A percentile compares a stretch with the other conserved stretches of the same genome.
phyloP scores from a whole-genome alignment of 2,797 vertebrate genomes.

The Hafferia zeledoni region DNA sequence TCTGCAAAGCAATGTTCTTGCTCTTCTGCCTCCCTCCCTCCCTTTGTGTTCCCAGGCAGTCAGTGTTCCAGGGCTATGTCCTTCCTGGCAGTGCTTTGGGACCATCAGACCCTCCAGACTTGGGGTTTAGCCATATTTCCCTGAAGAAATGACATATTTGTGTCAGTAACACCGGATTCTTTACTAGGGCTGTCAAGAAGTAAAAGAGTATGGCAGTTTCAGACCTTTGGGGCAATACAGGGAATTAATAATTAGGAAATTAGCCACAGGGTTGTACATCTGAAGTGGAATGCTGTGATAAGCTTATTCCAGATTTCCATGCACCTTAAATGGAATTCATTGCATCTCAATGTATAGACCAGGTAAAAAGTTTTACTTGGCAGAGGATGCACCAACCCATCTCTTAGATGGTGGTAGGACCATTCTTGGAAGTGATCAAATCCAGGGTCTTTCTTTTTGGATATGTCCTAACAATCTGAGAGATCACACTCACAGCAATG shows the following conservation, averaged over 20 bases:
- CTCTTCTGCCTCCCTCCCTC: not conserved
- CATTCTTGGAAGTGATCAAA: not conserved
- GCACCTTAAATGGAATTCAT: not conserved
- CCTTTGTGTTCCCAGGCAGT: not conserved
- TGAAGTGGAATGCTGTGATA: not conserved
- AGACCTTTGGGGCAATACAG: not conserved
- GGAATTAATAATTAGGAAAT: not conserved
- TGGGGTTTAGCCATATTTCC: not conserved
- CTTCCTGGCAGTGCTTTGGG: not conserved
- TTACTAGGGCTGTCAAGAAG: not conserved
- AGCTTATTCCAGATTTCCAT: not conserved
- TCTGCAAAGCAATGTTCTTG: not conserved
- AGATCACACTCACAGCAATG: not conserved
- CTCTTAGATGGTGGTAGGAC: not conserved
- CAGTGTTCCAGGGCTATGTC: not conserved
- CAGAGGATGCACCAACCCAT: not conserved
- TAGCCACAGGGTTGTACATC: not conserved
- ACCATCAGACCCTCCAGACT: not conserved
- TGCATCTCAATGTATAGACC: not conserved
- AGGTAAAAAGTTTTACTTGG: not conserved
- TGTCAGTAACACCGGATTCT: not conserved
- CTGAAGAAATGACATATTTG: not conserved
- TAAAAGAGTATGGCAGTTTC: not conserved
- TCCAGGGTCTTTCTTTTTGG: not conserved
- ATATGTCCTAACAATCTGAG: not conserved